phyloP scores from a whole-genome alignment of 2,888 invertebrate species.

The Drosophila anomelani region DNA sequence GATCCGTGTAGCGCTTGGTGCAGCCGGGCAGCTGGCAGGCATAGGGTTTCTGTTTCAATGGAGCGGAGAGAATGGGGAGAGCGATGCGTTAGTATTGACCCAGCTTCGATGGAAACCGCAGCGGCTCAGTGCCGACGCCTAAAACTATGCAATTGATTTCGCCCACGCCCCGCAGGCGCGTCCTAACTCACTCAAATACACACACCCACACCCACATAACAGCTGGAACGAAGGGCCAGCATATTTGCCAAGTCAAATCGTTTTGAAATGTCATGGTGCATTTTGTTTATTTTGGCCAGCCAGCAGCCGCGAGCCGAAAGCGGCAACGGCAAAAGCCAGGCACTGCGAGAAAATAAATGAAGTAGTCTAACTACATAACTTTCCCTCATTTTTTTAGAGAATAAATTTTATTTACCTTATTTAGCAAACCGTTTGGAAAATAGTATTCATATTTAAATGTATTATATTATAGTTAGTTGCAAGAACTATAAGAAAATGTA shows the following conservation, averaged over 20 bases:
- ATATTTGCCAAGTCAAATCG: slow-evolving; percentile 66
- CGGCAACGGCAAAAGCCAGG: slow-evolving; percentile 30
- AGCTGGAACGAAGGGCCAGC: slow-evolving; percentile 17
- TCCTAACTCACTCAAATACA: slow-evolving; percentile 16
- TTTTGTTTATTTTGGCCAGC: slow-evolving; percentile 59
- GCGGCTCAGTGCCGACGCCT: slow-evolving; percentile 32
- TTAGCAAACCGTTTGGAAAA: neutral
- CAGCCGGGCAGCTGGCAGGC: slow-evolving; percentile 95
- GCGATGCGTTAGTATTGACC: slow-evolving; percentile 40
- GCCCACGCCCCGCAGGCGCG: slow-evolving; percentile 1
- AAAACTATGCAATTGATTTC: slow-evolving; percentile 66
- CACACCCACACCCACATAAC: slow-evolving; percentile 6
- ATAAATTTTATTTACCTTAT: neutral
- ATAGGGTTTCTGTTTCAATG: slow-evolving; percentile 91
- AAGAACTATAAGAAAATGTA: too few relatives aligned
- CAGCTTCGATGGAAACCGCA: slow-evolving; percentile 29
- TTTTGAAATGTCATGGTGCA: slow-evolving; percentile 57
- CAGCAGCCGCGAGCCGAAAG: slow-evolving; percentile 35
- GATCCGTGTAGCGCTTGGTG: slow-evolving; percentile 96
- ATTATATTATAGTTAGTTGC: too few relatives aligned
- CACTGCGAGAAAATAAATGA: slow-evolving; percentile 2
- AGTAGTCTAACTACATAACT: neutral
- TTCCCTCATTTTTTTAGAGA: fast-evolving
- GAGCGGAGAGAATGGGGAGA: slow-evolving; percentile 23
- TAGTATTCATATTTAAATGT: neutral